A percentile compares a stretch with the other conserved stretches of the same genome.
Conservation (phyloP, 37 sponge, comb jelly and placozoan genomes). For the Ianthella basta region DNA sequence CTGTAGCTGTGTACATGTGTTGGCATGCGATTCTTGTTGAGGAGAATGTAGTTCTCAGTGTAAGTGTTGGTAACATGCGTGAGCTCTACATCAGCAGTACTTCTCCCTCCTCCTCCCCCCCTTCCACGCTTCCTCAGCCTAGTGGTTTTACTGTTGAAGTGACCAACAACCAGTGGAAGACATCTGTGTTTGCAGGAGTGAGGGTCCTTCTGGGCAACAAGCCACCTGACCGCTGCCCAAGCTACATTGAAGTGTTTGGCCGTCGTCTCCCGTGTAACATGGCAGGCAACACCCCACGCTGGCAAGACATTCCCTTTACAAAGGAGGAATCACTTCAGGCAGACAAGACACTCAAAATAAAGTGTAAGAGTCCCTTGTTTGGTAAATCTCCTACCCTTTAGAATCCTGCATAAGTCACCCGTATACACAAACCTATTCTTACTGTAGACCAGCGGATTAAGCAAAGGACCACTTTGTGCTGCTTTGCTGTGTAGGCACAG, state of each 20-base stretch:
- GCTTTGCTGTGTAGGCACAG: too few species aligned
- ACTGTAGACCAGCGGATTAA: too few species aligned
- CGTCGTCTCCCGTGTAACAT: constrained; percentile 19
- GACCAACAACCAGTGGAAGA: constrained; percentile 43
- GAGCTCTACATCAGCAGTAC: too few species aligned
- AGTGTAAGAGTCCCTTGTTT: constrained; percentile 47
- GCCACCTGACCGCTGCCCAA: constrained; percentile 72
- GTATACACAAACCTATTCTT: too few species aligned
- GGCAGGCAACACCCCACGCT: constrained; percentile 53
- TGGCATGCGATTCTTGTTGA: not conserved
- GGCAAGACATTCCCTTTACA: constrained; percentile 90
- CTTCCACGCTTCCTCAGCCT: constrained; percentile 32
- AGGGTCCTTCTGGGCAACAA: constrained; percentile 68
- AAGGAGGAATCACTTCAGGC: constrained; percentile 80
- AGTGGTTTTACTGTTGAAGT: constrained; percentile 84
- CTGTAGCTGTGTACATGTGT: not conserved
- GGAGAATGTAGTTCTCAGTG: too few species aligned
- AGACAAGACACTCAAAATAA: constrained; percentile 73
- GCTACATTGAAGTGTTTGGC: constrained; percentile 81
- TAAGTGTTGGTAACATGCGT: too few species aligned
- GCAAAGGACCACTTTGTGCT: too few species aligned
- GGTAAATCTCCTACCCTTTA: too few species aligned
- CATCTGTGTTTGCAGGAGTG: constrained; percentile 74
- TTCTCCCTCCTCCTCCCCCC: not conserved
- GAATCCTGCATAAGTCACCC: too few species aligned